Base-by-base conservation (phyloP, 2,888 invertebrate genomes). In the Rhyacophila evoluta region DNA sequence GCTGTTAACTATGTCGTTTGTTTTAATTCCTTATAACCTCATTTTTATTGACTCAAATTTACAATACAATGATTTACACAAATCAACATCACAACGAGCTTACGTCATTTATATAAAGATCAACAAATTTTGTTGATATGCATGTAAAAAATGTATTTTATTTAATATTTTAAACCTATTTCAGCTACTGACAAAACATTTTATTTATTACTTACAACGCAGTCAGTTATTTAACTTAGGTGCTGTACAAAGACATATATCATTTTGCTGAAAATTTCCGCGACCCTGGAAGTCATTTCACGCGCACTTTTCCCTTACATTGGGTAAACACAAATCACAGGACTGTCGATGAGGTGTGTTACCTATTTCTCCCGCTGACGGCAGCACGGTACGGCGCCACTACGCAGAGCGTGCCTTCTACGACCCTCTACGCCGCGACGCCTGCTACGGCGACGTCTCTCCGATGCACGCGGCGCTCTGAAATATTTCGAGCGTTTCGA, bases 181-280 rank as follows among this genome's bases (percentile, higher is more conserved):
- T n/a, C n/a, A n/a, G n/a, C n/a, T n/a, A n/a, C n/a, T n/a, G n/a
- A n/a, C n/a, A n/a, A n/a, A n/a, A n/a, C n/a, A n/a, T n/a, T n/a
- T n/a, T n/a, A n/a, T n/a, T n/a, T n/a, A n/a, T n/a, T n/a, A n/a
- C n/a, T n/a, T n/a, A n/a, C n/a, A n/a, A n/a, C n/a, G n/a, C n/a
- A n/a, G n/a, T n/a, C n/a, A n/a, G n/a, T n/a, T n/a, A n/a, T n/a
- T n/a, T n/a, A n/a, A n/a, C n/a, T n/a, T n/a, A n/a, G n/a, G n/a
- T 55, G 55, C 19, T 55, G 55, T 55, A 10, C 88, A 88, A 88
- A 86, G 85, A 86, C 87, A 87, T 87, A 87, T 87, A 86, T 86
- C 85, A 87, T 86, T 86, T 86, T 87, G 87, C 87, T 86, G n/a
- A n/a, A 85, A 25, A 84, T 85, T 85, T 87, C 86, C 85, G 85